Base-by-base conservation (phyloP, 2,797 vertebrate species). In the Channallabes apus region DNA sequence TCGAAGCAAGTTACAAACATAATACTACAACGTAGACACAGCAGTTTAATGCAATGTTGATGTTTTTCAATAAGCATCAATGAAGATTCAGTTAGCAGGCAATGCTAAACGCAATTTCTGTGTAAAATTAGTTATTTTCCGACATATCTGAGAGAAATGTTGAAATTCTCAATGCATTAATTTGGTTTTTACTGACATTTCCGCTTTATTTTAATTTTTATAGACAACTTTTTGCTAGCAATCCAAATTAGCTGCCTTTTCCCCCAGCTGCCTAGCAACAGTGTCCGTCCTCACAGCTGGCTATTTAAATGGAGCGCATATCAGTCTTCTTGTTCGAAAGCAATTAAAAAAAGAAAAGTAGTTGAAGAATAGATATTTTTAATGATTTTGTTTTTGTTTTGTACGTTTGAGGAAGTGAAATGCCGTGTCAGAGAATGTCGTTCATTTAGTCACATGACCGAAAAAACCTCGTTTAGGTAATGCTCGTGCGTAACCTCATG, bases 401-500 rank as follows among this genome's bases (percentile, higher is more conserved):
- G 51, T 54, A 54, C 51, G 12, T 54, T 54, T 54, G 20, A 77
- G 27, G 15, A 56, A 24, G 11, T 38, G 12, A 32, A 35, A 59
- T 32, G 2, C 5, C 7, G 18, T 15, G 1, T 38, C 3, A 12
- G 29, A 6, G 11, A 38, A 59, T 7, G 38, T n/a, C 6, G 4
- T 79, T 62, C 6, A 9, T 41, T 79, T 22, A 4, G 11, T 4
- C 32, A 62, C 20, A 61, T 61, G 58, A 78, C 32, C 32, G 38
- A 61, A n/a, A n/a, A 32, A 61, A 35, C 29, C 20, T 24, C 56
- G 0, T 8, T 76, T 22, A 32, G 51, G 4, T 20, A 41, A 64
- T 58, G 76, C 64, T 76, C 65, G 69, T 17, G 29, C 27, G 46
- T 80, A 67, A 80, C 68, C 84, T 56, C 82, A 58, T 22, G 76